phyloP scores from a whole-genome alignment of 2,113 vertebrate species.

The Phyllopteryx taeniolatus region DNA sequence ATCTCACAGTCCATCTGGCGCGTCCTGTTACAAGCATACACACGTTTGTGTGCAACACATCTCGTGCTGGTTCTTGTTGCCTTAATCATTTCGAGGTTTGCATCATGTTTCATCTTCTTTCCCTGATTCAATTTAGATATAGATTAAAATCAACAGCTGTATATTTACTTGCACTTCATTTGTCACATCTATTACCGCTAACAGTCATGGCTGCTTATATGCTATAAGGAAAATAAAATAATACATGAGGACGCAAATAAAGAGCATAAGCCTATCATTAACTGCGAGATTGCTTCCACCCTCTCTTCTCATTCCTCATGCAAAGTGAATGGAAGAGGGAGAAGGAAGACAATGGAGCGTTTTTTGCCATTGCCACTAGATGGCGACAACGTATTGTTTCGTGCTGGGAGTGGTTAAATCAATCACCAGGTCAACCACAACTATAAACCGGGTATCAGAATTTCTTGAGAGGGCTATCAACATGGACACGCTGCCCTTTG shows the following conservation, averaged over 20 bases:
- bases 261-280: not conserved
- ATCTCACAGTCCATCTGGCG: not conserved
- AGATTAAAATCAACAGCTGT: not conserved
- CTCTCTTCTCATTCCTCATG: not conserved
- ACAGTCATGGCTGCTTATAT: not conserved
- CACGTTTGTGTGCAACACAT: not conserved
- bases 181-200: not conserved
- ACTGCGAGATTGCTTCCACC: not conserved
- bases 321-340: not conserved
- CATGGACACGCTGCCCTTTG: not conserved
- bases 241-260: not conserved
- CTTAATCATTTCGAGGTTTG: not conserved
- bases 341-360: not conserved
- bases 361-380: not conserved
- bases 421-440: not conserved
- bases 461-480: not conserved
- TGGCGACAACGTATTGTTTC: not conserved
- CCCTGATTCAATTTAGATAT: not conserved
- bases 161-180: not conserved
- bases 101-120: not conserved
- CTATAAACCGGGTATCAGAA: not conserved
- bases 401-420: not conserved
- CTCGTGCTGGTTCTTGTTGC: not conserved
- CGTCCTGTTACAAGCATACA: not conserved
- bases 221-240: not conserved